phyloP scores from a whole-genome alignment of 2,888 invertebrate genomes.

The Hirtodrosophila confusa region DNA sequence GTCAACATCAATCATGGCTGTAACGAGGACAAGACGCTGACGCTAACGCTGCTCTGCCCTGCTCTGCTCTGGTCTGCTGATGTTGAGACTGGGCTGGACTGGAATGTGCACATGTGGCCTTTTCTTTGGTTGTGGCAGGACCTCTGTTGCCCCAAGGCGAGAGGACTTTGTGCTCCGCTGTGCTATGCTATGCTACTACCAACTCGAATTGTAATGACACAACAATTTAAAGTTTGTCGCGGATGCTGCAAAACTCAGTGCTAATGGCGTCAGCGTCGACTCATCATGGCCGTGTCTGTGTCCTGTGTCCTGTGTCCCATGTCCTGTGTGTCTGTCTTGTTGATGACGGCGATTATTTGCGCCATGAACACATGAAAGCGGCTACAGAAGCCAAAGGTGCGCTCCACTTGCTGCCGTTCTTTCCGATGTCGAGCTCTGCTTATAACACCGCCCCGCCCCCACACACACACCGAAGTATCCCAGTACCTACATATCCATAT shows the following conservation, averaged over 20 bases:
- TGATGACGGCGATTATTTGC: constrained; percentile 78
- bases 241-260: constrained; percentile 77
- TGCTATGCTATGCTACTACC: constrained; percentile 25
- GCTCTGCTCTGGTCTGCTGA: not conserved
- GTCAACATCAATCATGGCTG: constrained; percentile 73
- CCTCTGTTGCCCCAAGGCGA: constrained; percentile 14
- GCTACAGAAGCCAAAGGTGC: constrained; percentile 73
- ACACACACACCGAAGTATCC: not conserved
- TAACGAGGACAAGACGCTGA: constrained; percentile 66
- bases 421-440: constrained; percentile 37
- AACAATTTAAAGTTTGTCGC: constrained; percentile 81
- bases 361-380: constrained; percentile 79
- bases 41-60: constrained; percentile 8
- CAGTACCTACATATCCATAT: too few species aligned
- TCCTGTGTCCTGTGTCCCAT: constrained; percentile 11
- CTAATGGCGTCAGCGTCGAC: constrained; percentile 78
- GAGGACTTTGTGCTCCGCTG: constrained; percentile 3
- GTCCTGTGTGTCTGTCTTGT: constrained; percentile 57
- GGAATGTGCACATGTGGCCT: constrained; percentile 57
- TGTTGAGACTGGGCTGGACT: constrained; percentile 23
- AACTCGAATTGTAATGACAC: constrained; percentile 77
- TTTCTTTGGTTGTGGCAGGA: constrained; percentile 43
- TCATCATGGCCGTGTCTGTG: constrained; percentile 52
- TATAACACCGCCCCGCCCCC: not conserved
- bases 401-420: constrained; percentile 69